Evolutionary conservation across 2,888 invertebrate species (phyloP), one percentile per base, ranked within the genome.

Genomic region (Drosophila meridionalis): DNA sequence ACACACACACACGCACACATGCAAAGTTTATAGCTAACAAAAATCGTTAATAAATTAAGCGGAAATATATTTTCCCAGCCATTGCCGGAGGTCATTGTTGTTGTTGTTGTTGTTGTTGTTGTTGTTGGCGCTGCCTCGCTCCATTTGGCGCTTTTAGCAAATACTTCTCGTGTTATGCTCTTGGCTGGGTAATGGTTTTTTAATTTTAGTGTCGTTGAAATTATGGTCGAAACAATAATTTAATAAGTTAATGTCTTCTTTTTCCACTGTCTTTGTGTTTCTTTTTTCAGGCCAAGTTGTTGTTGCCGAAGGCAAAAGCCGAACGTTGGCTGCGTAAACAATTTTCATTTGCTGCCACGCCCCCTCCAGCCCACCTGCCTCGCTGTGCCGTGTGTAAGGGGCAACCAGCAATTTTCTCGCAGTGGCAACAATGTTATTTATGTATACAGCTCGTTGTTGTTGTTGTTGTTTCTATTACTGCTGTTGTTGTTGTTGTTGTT

Each of bases 11-110:
- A 36, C 56, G 58, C 60, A 36, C 56, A 57, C 73, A 82, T 82
- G 80, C 67, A 78, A 83, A 84, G 76, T 87, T 87, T 85, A 85
- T 83, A 68, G 88, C 85, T 79, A 76, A 87, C 81, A 88, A 90
- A 80, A 91, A 91, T 91, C 85, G 89, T 91, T 91, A 91, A 84
- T 91, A 91, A 91, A 91, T 91, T 87, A 91, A 91, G 91, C 91
- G 91, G 91, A 91, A 91, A 90, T 83, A 90, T 77, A 79, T 85
- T 86, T 82, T 79, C 57, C 61, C 70, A 48, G 74, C 68, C 72
- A 72, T 53, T 69, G 80, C 65, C 64, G 53, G 30, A 47, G 67
- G 66, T 64, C 65, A 53, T 57, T 62, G 50, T 36, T 66, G 42
- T 57, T 64, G 42, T 50, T 59, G 48, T 45, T 59, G 52, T 42